phyloP scores from a whole-genome alignment of 2,888 invertebrate species.

The Melieria picta region DNA sequence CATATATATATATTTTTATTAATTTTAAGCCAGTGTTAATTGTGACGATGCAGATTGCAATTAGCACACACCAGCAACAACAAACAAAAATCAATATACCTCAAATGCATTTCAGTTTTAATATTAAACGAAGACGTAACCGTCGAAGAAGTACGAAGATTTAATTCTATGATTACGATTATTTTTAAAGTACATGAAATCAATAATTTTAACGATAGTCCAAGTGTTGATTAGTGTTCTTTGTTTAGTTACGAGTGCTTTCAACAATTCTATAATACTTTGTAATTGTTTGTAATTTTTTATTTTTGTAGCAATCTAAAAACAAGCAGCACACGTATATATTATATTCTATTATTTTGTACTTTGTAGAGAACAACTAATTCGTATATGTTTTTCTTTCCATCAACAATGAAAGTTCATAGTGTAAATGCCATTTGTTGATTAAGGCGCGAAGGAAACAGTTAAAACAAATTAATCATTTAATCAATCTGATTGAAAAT shows the following conservation, averaged over 20 bases:
- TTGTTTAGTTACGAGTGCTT: no score
- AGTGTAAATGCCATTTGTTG: no score
- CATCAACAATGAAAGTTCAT: no score
- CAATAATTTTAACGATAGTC: no score
- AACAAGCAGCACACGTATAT: constrained; percentile 13
- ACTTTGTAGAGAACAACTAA: not conserved
- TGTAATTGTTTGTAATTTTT: not conserved
- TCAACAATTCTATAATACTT: no score
- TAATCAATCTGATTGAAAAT: no score
- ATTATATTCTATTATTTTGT: constrained; percentile 30
- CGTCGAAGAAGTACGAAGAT: not conserved
- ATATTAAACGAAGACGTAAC: constrained; percentile 43
- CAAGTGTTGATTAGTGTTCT: no score
- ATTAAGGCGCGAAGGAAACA: no score
- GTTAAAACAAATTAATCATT: no score
- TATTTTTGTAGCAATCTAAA: not conserved
- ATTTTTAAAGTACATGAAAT: not conserved
- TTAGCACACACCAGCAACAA: constrained; percentile 50
- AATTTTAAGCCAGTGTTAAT: constrained; percentile 37
- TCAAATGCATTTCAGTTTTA: constrained; percentile 67
- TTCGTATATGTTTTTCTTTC: no score
- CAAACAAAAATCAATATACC: constrained; percentile 66
- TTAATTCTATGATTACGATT: not conserved
- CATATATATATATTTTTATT: constrained; percentile 12
- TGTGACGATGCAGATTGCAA: constrained; percentile 20